Evolutionary conservation across 2,113 vertebrate genomes (phyloP), one percentile per base, ranked within the genome.

Genomic region (crab-eating macaque (Macaca fascicularis)): DNA sequence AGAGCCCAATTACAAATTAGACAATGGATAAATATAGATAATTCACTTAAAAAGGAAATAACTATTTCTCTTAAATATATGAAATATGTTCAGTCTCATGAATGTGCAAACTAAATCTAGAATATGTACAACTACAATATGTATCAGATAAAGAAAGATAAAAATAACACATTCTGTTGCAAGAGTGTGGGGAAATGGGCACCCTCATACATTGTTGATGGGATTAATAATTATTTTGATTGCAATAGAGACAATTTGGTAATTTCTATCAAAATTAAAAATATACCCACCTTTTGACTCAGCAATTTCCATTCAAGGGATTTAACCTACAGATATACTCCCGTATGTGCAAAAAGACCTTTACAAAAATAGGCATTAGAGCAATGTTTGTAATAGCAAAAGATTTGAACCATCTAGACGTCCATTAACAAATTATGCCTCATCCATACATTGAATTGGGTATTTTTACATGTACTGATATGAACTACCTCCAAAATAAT

Each of bases 201-300:
- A 93, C 40, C 84, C 11, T 6, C 79, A 93, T 50, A 89, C 57
- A 85, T 52, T 96, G 38, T 22, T 48, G 13, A 55, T 87, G 27
- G 9, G 16, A 82, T 70, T 96, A 84, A 89, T 50, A 89, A 61
- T 32, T 92, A 55, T 78, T 92, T 89, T 92, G 9, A 81, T 78
- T 8, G 48, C 74, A 64, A 0, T 64, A 17, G 43, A 91, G 43
- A 91, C 59, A 81, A 91, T 92, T 85, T 95, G 70, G 17, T 3
- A 90, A 94, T 93, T 96, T 96, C 45, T 95, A 52, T 83, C 40
- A 93, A 90, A 94, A 90, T 43, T 89, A 64, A 86, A 91, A 88
- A n/a, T 93, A 7, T 20, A 57, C 7, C 72, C 93, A 85, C 9
- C 25, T 16, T 90, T 81, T 85, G 72, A 90, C 25, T 35, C 55